Percentiles rank a stretch among this genome's conserved stretches.
Evolutionary conservation across 2,113 vertebrate genomes (phyloP).

Genomic region (Aspidoscelis tigris): DNA sequence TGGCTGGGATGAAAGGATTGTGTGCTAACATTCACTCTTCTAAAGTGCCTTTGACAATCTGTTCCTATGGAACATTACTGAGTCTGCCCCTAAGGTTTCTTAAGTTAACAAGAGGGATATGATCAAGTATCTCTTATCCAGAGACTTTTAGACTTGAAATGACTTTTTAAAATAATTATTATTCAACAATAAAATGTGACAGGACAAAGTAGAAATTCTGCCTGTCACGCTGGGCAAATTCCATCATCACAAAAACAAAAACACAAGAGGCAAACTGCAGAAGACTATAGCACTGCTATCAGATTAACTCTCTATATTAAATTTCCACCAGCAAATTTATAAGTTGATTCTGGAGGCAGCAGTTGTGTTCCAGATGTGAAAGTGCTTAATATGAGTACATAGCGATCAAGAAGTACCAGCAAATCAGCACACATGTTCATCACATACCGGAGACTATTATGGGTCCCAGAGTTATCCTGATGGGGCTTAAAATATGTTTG

Average conservation of each 20-base stretch:
- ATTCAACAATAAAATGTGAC: neutral
- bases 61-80: neutral
- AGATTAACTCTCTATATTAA: neutral
- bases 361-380: neutral
- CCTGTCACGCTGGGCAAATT: neutral
- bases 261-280: neutral
- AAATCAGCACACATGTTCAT: neutral
- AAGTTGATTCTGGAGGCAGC: neutral
- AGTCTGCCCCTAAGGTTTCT: neutral
- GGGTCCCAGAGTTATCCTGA: neutral
- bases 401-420: neutral
- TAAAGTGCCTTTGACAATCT: neutral
- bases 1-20: neutral
- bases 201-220: neutral
- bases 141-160: neutral
- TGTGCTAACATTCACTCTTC: neutral
- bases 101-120: neutral
- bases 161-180: neutral
- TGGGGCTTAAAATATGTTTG: conserved; percentile 44
- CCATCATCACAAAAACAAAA: neutral
- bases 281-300: neutral
- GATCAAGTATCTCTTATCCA: neutral
- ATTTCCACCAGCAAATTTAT: neutral
- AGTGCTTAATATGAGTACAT: neutral
- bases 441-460: neutral